Percentiles rank a stretch among this genome's conserved stretches.
Evolutionary conservation across 2,113 vertebrate genomes (phyloP).

Genomic region (Gracilinanus agilis): DNA sequence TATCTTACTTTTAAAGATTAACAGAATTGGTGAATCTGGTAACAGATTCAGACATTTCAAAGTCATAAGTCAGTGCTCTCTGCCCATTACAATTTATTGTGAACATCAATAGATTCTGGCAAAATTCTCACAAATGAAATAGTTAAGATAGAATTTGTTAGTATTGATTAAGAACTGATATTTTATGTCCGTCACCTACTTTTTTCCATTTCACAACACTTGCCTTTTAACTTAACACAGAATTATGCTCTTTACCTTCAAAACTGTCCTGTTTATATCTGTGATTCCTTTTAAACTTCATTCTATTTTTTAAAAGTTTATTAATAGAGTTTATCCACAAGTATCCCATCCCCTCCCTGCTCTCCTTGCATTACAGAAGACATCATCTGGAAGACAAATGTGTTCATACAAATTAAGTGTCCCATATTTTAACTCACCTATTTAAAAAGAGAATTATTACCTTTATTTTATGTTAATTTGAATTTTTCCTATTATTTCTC

Average conservation of each 20-base stretch:
- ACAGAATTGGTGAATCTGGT: not conserved
- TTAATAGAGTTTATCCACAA: too few species aligned
- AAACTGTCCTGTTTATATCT: too few species aligned
- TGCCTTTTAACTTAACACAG: too few species aligned
- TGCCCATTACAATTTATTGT: not conserved
- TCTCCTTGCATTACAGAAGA: too few species aligned
- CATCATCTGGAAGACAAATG: too few species aligned
- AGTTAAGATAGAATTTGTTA: not conserved
- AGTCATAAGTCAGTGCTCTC: not conserved
- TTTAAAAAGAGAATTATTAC: not conserved
- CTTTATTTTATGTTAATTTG: slow-evolving; percentile 46
- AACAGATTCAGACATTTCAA: not conserved
- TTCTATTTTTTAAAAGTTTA: too few species aligned
- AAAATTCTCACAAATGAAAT: not conserved
- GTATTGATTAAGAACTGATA: not conserved
- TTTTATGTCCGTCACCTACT: not conserved
- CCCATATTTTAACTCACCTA: slow-evolving; percentile 8
- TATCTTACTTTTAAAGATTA: not conserved
- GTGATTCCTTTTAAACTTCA: too few species aligned
- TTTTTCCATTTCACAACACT: too few species aligned
- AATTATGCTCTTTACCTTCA: too few species aligned
- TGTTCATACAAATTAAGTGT: too few species aligned
- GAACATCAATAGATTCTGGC: not conserved
- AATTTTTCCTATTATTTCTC: slow-evolving; percentile 24
- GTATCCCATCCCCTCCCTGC: too few species aligned